phyloP scores from a whole-genome alignment of 2,113 vertebrate species.

The Telmatochromis sp. region DNA sequence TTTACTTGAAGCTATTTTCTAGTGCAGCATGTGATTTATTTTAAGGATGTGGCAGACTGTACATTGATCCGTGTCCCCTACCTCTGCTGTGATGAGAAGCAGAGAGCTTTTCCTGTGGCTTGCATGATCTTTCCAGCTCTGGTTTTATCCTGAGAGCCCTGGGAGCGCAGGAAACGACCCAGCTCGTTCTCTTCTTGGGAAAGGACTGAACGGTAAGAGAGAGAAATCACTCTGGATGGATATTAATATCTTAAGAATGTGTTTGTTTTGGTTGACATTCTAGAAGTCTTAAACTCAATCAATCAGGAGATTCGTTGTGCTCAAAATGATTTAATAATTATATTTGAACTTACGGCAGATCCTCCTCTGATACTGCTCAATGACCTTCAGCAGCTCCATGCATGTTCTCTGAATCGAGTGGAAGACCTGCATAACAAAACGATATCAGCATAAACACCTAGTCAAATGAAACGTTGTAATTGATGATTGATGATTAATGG shows the following conservation, averaged over 20 bases:
- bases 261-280: neutral
- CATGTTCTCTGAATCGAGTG: constrained; percentile 97
- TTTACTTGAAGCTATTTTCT: neutral
- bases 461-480: neutral
- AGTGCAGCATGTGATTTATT: neutral
- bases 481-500: neutral
- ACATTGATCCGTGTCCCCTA: constrained; percentile 20
- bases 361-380: constrained; percentile 93
- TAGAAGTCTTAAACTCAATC: neutral
- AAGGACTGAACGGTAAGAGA: constrained; percentile 71
- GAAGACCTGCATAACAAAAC: constrained; percentile 77
- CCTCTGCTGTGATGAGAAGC: constrained; percentile 98
- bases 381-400: constrained; percentile 96
- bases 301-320: neutral
- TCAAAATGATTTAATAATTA: neutral
- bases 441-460: neutral
- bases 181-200: constrained; percentile 97
- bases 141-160: constrained; percentile 93
- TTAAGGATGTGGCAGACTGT: neutral
- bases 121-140: constrained; percentile 98
- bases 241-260: neutral
- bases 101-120: constrained; percentile 94
- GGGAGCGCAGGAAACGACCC: constrained; percentile 91
- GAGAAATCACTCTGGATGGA: neutral
- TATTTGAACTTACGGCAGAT: constrained; percentile 83